These are phyloP conservation scores for Xylocampa areola DNA, from an alignment of 2,888 invertebrate genomes.

Conservation along the genomic window DNA sequence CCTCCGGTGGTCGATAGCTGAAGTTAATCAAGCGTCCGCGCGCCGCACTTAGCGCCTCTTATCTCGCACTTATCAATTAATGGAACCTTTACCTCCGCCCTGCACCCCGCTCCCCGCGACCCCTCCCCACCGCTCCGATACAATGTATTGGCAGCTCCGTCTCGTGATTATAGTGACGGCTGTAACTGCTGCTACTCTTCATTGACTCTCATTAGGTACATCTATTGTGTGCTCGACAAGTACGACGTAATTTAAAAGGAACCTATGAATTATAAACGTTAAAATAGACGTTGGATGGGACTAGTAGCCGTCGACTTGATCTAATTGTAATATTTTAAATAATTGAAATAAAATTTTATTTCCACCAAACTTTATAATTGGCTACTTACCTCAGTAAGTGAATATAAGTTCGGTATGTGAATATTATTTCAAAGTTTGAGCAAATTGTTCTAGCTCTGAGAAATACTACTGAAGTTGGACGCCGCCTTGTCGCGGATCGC, in stretches of 20 bases:
- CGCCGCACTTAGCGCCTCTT: constrained; percentile 45
- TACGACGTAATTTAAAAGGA: background rate
- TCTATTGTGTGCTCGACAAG: background rate
- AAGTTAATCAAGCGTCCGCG: constrained; percentile 24
- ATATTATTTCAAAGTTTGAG: no score
- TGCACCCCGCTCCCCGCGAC: background rate
- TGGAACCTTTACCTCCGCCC: constrained; percentile 1
- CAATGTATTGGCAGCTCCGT: background rate
- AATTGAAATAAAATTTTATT: no score
- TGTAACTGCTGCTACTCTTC: constrained; percentile 1
- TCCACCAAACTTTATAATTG: no score
- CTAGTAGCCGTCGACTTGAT: no score
- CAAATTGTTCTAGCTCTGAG: no score
- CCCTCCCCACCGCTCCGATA: background rate
- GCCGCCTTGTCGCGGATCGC: background rate
- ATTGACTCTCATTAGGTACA: background rate
- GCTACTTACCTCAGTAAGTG: no score
- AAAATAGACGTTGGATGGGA: no score
- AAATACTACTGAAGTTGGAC: background rate
- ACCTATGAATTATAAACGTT: no score
- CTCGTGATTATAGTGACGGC: constrained; percentile 3
- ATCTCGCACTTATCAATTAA: constrained; percentile 55
- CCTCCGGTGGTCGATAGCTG: background rate
- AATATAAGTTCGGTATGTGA: no score
- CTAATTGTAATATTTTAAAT: no score